Evolutionary conservation across 2,888 invertebrate genomes (phyloP).

Genomic region (Lasioglossum pauxillum): DNA sequence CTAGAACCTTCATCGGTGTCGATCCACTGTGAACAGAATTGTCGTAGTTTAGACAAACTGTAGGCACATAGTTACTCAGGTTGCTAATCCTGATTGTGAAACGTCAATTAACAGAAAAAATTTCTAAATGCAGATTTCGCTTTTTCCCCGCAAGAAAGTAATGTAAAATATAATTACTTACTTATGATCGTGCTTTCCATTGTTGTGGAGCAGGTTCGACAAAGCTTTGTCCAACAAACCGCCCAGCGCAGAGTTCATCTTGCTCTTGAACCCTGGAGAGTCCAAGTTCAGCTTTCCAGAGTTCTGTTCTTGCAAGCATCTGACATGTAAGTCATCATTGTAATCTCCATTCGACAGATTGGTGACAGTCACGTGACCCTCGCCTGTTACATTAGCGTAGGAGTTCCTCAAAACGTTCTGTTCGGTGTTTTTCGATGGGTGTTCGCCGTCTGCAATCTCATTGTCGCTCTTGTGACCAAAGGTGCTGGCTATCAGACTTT

Average conservation of each 20-base stretch:
- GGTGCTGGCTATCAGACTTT: constrained; percentile 79
- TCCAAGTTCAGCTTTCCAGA: constrained; percentile 58
- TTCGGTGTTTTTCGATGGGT: constrained; percentile 31
- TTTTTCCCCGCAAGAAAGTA: too few species aligned
- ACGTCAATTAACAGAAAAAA: too few species aligned
- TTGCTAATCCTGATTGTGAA: too few species aligned
- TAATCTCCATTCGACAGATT: constrained; percentile 63
- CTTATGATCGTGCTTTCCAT: constrained; percentile 82
- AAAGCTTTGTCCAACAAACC: constrained; percentile 79
- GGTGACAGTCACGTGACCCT: constrained; percentile 44
- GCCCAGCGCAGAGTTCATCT: constrained; percentile 74
- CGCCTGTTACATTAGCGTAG: constrained; percentile 59
- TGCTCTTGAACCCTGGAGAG: constrained; percentile 73
- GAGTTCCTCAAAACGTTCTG: constrained; percentile 47
- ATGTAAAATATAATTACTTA: constrained; percentile 65
- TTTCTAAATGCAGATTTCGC: too few species aligned
- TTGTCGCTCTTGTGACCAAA: constrained; percentile 75
- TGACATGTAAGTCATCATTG: constrained; percentile 31
- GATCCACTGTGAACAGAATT: constrained; percentile 77
- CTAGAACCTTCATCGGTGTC: constrained; percentile 82
- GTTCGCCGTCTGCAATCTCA: constrained; percentile 23
- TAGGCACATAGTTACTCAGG: neutral
- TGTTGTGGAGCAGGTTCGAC: constrained; percentile 80
- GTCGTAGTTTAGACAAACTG: neutral
- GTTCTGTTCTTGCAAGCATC: constrained; percentile 21